Conservation (phyloP, 2,888 invertebrate genomes). For the Nipponacmea schrenckii region DNA sequence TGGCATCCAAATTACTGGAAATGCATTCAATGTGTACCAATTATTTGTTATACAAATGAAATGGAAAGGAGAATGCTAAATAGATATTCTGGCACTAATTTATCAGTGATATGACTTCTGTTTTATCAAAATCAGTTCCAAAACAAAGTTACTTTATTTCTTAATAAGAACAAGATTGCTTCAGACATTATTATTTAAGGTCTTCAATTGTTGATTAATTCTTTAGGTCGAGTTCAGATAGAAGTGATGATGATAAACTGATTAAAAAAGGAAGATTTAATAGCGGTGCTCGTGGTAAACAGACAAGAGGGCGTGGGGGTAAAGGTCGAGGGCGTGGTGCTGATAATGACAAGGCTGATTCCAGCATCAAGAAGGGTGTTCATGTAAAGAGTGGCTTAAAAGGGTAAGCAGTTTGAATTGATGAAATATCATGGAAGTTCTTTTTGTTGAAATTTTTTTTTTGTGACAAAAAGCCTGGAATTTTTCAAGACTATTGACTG, state of each 20-base stretch:
- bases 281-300: slow-evolving; percentile 28
- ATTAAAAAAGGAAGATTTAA: slow-evolving; percentile 27
- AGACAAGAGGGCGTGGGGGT: slow-evolving; percentile 36
- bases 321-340: slow-evolving; percentile 30
- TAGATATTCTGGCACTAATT: slow-evolving; percentile 4
- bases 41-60: background rate
- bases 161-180: too few species aligned
- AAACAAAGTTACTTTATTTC: too few species aligned
- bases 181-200: too few species aligned
- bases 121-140: slow-evolving; percentile 18
- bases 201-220: too few species aligned
- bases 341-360: slow-evolving; percentile 19
- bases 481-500: too few species aligned
- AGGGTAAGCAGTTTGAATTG: slow-evolving; percentile 7
- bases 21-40: too few species aligned
- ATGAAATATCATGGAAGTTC: too few species aligned
- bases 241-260: slow-evolving; percentile 23
- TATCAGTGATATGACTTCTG: slow-evolving; percentile 23
- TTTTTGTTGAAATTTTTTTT: too few species aligned
- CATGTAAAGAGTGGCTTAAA: slow-evolving; percentile 1
- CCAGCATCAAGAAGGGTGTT: background rate
- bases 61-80: slow-evolving; percentile 19
- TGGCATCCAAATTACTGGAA: too few species aligned
- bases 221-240: slow-evolving; percentile 19
- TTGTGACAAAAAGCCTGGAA: too few species aligned